Conservation (phyloP, 2,797 vertebrate species). For the Spea hammondii region DNA sequence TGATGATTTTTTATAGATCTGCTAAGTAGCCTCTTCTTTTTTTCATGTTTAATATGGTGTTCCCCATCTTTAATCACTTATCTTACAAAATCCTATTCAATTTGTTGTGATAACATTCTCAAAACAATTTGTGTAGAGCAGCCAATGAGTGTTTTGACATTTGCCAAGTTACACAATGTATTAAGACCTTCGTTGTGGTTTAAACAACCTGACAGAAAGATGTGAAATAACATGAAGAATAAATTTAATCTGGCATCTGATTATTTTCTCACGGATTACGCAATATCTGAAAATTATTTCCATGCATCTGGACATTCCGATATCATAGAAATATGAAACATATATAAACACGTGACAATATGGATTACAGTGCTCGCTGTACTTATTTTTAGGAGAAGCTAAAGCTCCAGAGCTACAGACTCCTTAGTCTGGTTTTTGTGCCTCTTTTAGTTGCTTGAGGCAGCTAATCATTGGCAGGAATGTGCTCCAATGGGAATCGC, state of each 20-base stretch:
- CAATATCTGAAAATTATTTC: constrained; percentile 57
- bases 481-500: too few relatives aligned
- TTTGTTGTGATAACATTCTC: constrained; percentile 53
- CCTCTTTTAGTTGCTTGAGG: too few relatives aligned
- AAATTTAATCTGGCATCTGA: constrained; percentile 57
- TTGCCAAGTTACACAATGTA: constrained; percentile 49
- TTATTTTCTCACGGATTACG: constrained; percentile 60
- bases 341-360: too few relatives aligned
- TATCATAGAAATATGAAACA: constrained; percentile 7
- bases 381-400: too few relatives aligned
- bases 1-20: constrained; percentile 6
- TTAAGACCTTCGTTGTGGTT: constrained; percentile 49
- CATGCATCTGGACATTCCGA: constrained; percentile 24
- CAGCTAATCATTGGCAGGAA: too few relatives aligned
- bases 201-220: constrained; percentile 60
- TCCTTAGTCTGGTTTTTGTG: too few relatives aligned
- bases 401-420: too few relatives aligned
- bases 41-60: background rate
- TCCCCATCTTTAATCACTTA: constrained; percentile 54
- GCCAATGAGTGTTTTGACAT: constrained; percentile 55
- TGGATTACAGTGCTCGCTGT: too few relatives aligned
- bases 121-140: constrained; percentile 54
- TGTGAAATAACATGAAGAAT: constrained; percentile 59
- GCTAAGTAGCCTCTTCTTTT: background rate
- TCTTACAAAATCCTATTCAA: constrained; percentile 54